phyloP scores from a whole-genome alignment of 37 sponge, comb jelly and placozoan genomes.

The Diacarnus erythraeanus region DNA sequence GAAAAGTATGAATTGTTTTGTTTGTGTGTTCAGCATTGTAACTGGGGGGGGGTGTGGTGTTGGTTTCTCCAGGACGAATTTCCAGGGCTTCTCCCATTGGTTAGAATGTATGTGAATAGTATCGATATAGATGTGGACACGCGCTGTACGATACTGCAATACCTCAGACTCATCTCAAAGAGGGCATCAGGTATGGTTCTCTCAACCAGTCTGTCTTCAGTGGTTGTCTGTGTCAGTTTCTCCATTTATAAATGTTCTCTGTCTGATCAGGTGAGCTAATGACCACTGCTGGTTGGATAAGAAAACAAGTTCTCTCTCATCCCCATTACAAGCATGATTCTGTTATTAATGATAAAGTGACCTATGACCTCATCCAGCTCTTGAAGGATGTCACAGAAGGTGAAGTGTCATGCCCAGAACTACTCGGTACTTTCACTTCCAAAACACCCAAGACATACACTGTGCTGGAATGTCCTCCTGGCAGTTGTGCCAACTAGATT shows the following conservation, averaged over 20 bases:
- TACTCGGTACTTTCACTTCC: conserved; percentile 60
- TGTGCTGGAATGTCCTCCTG: conserved; percentile 23
- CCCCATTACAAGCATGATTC: conserved; percentile 94
- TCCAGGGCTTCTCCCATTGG: conserved; percentile 82
- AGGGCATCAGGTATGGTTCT: conserved; percentile 71
- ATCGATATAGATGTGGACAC: conserved; percentile 86
- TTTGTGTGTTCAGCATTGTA: too few relatives aligned
- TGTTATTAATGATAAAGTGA: conserved; percentile 80
- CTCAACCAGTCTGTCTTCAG: not conserved
- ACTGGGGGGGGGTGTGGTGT: not conserved
- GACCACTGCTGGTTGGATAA: conserved; percentile 90
- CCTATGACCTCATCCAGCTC: conserved; percentile 64
- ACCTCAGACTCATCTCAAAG: conserved; percentile 69
- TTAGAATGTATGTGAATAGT: conserved; percentile 80
- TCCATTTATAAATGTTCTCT: not conserved
- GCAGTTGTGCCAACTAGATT: not conserved
- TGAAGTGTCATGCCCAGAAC: conserved; percentile 38
- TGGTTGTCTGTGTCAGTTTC: too few relatives aligned
- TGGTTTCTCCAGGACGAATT: conserved; percentile 62
- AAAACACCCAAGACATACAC: conserved; percentile 34
- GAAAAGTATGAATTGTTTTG: conserved; percentile 73
- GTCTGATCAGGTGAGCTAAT: conserved; percentile 76
- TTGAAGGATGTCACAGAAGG: conserved; percentile 52
- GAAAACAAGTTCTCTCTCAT: conserved; percentile 78
- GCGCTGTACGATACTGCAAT: conserved; percentile 69